These are phyloP conservation scores for Drosophila bocqueti DNA, from an alignment of 1,140 invertebrate species.

Conservation along the genomic window DNA sequence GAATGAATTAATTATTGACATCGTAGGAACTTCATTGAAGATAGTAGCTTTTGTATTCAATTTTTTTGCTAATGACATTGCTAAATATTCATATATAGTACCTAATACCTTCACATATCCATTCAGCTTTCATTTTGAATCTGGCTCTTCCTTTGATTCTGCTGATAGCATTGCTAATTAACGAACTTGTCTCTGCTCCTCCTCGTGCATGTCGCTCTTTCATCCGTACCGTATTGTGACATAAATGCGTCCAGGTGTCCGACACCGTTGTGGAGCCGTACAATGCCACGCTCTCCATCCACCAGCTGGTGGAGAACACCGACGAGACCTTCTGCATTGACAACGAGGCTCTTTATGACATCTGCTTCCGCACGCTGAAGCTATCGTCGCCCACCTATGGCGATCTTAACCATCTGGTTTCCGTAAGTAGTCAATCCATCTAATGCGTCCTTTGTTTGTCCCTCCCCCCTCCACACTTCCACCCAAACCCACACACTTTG, in stretches of 20 bases:
- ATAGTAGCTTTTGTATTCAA: neutral
- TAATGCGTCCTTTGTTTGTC: slow-evolving; percentile 67
- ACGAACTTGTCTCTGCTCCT: slow-evolving; percentile 55
- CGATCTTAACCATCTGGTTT: slow-evolving; percentile 93
- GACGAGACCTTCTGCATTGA: slow-evolving; percentile 96
- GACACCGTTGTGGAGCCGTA: slow-evolving; percentile 96
- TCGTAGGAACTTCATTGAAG: neutral
- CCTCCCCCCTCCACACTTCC: neutral
- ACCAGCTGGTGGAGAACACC: slow-evolving; percentile 95
- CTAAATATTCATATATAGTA: neutral
- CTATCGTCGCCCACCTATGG: slow-evolving; percentile 95
- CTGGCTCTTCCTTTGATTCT: neutral
- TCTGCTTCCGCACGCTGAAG: slow-evolving; percentile 96
- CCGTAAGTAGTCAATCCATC: slow-evolving; percentile 86
- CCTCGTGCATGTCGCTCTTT: slow-evolving; percentile 52
- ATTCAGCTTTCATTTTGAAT: neutral
- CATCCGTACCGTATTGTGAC: neutral
- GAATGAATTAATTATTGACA: neutral
- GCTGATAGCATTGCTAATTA: slow-evolving; percentile 54
- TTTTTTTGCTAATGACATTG: neutral
- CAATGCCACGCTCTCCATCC: slow-evolving; percentile 95
- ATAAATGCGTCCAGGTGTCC: slow-evolving; percentile 85
- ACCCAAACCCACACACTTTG: neutral
- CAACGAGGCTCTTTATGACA: slow-evolving; percentile 96
- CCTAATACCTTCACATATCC: neutral